Evolutionary conservation across 2,113 vertebrate genomes (phyloP), one percentile per base, ranked within the genome.

Genomic region (Chelonoidis abingdonii): DNA sequence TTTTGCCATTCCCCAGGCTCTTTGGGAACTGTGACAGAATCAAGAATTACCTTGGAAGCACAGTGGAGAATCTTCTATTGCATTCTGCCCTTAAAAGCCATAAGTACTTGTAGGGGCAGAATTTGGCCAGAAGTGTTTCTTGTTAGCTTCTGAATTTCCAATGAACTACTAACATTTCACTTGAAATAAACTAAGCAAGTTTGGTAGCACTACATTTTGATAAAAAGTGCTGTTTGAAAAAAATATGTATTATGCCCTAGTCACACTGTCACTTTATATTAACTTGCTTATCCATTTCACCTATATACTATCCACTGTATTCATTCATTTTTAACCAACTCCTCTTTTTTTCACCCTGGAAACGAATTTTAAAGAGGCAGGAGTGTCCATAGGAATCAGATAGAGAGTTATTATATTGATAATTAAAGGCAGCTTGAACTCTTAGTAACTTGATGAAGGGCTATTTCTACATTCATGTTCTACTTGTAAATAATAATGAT

Each of bases 251-350:
- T 93, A 97, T 97, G 84, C n/a, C 35, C 85, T 96, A 97, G 89
- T 97, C 96, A 96, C 94, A 90, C 87, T 98, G 95, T 94, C 96
- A 96, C 84, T 97, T 98, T 95, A 93, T 87, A 97, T 97, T 98
- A 98, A 83, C 89, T 87, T 93, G 90, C 89, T 96, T 97, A 95
- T 93, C 56, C 76, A 87, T 96, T 97, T 97, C 95, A 92, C 86
- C 92, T 97, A 94, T 94, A 96, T 89, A 35, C 86, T 94, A 97
- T 87, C 94, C 94, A 93, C 86, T 93, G 56, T 89, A 93, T 94
- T 89, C 91, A 97, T 97, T 96, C 75, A 97, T 97, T 97, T 95
- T 93, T 95, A 97, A 96, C 87, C 79, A 98, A 88, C 86, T 92
- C 94, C 89, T 88, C 81, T 92, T 96, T 96, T 72, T 92, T 95